Percentiles rank a stretch among this genome's conserved stretches.
These are phyloP conservation scores for Protonemura montana DNA, from an alignment of 2,888 invertebrate genomes.

Conservation along the genomic window DNA sequence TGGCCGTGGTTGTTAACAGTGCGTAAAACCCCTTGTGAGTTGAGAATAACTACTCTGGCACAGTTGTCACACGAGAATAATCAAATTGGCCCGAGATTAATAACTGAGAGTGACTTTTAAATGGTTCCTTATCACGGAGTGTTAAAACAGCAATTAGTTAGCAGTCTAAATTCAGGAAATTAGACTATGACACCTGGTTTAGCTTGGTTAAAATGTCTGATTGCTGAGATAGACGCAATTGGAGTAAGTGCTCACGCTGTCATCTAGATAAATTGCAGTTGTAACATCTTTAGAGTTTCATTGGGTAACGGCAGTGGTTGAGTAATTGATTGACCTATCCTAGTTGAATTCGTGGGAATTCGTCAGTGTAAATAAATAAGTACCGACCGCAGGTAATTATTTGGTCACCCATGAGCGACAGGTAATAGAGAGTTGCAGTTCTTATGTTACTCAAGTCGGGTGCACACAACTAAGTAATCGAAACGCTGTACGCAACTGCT, in stretches of 20 bases:
- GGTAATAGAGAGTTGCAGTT: neutral
- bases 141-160: neutral
- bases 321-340: neutral
- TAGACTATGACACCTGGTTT: neutral
- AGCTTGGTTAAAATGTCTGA: neutral
- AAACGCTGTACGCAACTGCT: neutral
- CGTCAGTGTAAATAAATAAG: neutral
- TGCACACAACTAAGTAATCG: no score
- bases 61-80: neutral
- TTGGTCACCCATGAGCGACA: neutral
- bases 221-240: neutral
- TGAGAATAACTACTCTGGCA: no score
- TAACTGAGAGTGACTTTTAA: neutral
- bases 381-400: neutral
- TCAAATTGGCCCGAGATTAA: neutral
- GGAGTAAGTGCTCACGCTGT: neutral
- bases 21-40: no score
- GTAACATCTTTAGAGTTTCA: neutral
- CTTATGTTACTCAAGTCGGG: neutral
- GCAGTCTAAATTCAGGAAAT: neutral
- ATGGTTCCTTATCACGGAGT: neutral
- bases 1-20: no score
- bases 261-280: neutral
- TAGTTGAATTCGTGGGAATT: neutral
- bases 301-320: neutral